Percentiles rank a stretch among this genome's conserved stretches.
Evolutionary conservation across 2,113 vertebrate genomes (phyloP).

Genomic region (Odocoileus hemionus): DNA sequence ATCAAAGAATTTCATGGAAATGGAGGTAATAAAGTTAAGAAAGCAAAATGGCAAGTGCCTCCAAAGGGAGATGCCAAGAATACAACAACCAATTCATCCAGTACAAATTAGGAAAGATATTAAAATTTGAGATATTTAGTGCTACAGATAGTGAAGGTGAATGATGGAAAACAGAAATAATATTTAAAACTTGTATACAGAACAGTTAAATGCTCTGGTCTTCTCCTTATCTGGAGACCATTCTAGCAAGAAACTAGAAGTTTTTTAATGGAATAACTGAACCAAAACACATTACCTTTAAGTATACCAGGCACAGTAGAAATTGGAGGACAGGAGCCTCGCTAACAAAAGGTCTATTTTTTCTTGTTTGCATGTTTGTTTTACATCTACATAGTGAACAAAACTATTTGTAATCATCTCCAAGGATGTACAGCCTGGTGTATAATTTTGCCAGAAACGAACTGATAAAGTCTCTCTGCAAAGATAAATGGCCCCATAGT

Average conservation of each 20-base stretch:
- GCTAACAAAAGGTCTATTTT: neutral
- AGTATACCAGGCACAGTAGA: neutral
- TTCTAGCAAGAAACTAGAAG: neutral
- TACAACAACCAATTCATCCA: neutral
- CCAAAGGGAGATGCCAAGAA: neutral
- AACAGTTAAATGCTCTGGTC: neutral
- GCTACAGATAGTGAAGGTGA: neutral
- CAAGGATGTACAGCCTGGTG: neutral
- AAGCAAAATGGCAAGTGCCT: neutral
- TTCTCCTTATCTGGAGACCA: neutral
- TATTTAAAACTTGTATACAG: neutral
- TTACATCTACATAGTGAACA: neutral
- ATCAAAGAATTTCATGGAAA: neutral
- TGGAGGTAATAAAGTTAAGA: neutral
- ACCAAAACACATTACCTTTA: neutral
- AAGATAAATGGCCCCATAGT: neutral
- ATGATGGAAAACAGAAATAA: neutral
- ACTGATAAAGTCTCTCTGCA: neutral
- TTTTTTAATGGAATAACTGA: neutral
- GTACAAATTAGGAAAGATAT: neutral
- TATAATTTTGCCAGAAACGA: neutral
- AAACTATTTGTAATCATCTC: neutral
- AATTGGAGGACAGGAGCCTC: neutral
- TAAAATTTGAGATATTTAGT: neutral
- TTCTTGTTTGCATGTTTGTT: neutral